phyloP scores from a whole-genome alignment of 2,888 invertebrate genomes.

The Nematopogon swammerdamellus region DNA sequence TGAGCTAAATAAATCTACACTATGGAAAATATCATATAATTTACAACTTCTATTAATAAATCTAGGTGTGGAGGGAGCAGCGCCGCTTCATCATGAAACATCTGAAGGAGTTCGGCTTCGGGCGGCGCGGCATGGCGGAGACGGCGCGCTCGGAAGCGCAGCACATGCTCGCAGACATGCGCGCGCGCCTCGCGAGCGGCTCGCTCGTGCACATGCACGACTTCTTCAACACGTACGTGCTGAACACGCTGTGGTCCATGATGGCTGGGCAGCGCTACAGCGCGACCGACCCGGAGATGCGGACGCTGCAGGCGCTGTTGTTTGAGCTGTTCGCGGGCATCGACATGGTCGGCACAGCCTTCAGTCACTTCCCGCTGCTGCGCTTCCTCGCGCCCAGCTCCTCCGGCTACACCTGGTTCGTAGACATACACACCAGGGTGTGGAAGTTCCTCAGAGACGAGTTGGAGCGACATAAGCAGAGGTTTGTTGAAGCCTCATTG shows the following conservation, averaged over 20 bases:
- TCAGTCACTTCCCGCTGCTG: constrained; percentile 76
- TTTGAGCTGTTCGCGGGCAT: constrained; percentile 69
- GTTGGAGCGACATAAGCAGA: constrained; percentile 66
- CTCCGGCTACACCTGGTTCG: constrained; percentile 74
- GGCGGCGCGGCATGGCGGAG: constrained; percentile 70
- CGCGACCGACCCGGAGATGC: constrained; percentile 66
- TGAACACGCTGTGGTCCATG: constrained; percentile 83
- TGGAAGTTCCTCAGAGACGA: constrained; percentile 73
- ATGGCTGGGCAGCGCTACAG: constrained; percentile 74
- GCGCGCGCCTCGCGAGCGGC: constrained; percentile 23
- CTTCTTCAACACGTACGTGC: constrained; percentile 70
- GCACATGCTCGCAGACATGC: constrained; percentile 58
- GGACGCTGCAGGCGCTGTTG: constrained; percentile 63
- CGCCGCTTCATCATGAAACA: constrained; percentile 73
- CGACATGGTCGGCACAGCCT: constrained; percentile 78
- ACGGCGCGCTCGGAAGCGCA: constrained; percentile 68
- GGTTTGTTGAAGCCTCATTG: constrained; percentile 19
- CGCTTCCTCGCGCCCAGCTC: constrained; percentile 67
- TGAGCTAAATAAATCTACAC: too few species aligned
- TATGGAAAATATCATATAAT: too few species aligned
- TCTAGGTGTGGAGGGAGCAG: constrained; percentile 76
- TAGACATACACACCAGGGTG: constrained; percentile 66
- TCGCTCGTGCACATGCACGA: constrained; percentile 66
- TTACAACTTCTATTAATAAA: too few species aligned
- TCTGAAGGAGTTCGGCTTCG: constrained; percentile 79